Conservation (phyloP, 2,113 vertebrate species). For the Ramphastos sulfuratus region DNA sequence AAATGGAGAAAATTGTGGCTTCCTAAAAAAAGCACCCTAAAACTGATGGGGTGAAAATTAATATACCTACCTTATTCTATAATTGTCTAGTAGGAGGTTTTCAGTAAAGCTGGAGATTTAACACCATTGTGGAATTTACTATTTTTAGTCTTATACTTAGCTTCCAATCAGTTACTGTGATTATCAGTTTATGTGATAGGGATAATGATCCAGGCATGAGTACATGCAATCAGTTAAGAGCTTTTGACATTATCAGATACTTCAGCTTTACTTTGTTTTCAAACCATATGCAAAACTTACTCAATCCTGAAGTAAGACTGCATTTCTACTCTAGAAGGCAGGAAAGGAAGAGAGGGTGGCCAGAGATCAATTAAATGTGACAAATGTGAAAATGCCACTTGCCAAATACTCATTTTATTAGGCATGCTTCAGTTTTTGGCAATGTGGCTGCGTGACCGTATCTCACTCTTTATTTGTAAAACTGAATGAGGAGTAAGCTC, state of each 20-base stretch:
- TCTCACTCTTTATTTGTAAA: neutral
- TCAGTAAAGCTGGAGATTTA: neutral
- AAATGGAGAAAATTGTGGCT: neutral
- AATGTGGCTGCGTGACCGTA: neutral
- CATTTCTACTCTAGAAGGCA: neutral
- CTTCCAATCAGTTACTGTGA: neutral
- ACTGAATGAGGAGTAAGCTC: neutral
- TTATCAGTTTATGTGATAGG: neutral
- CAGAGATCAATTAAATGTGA: neutral
- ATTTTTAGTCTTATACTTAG: neutral
- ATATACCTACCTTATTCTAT: neutral
- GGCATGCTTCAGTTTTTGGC: neutral
- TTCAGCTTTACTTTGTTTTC: neutral
- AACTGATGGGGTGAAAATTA: neutral
- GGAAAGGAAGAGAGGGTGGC: neutral
- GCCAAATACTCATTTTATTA: neutral
- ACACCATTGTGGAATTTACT: neutral
- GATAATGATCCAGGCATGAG: neutral
- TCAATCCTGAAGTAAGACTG: neutral
- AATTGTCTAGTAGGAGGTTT: neutral
- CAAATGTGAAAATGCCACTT: neutral
- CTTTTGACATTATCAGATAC: neutral
- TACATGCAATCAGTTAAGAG: neutral
- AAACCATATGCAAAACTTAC: neutral
- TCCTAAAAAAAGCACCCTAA: neutral